Evolutionary conservation across 2,797 vertebrate species (phyloP).

Genomic region (Dermochelys coriacea): DNA sequence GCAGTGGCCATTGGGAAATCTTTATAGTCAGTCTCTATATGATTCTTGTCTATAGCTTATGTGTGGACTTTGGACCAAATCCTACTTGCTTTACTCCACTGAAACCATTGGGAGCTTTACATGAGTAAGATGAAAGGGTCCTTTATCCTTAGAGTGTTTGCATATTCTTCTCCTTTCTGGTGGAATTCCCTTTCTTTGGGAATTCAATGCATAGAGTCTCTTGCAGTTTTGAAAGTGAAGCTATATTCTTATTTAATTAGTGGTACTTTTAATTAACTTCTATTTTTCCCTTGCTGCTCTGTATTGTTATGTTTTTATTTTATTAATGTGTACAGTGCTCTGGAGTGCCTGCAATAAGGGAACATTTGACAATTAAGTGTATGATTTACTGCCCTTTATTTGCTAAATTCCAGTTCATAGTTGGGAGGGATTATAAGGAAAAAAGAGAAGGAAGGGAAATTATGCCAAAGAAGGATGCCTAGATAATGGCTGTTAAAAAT

Average conservation of each 20-base stretch:
- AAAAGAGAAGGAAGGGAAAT: background rate
- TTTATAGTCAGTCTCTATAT: background rate
- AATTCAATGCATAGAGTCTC: background rate
- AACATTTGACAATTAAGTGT: background rate
- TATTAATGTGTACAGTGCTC: background rate
- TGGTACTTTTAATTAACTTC: background rate
- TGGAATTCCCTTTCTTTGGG: background rate
- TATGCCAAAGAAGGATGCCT: background rate
- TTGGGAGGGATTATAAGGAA: background rate
- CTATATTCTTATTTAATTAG: conserved; percentile 4
- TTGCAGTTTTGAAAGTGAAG: background rate
- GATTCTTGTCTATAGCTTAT: background rate
- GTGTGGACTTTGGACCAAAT: background rate
- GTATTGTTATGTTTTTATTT: background rate
- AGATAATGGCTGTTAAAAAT: background rate
- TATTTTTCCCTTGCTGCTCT: background rate
- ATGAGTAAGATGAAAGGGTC: background rate
- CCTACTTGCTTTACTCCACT: background rate
- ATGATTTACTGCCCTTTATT: background rate
- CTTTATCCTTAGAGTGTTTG: background rate
- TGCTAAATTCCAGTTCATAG: background rate
- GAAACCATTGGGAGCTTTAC: background rate
- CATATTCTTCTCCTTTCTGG: background rate
- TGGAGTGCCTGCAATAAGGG: background rate
- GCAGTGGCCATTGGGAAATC: background rate